Percentiles rank a stretch among this genome's conserved stretches.
phyloP scores from a whole-genome alignment of 2,888 invertebrate species.

The Ceramica pisi region DNA sequence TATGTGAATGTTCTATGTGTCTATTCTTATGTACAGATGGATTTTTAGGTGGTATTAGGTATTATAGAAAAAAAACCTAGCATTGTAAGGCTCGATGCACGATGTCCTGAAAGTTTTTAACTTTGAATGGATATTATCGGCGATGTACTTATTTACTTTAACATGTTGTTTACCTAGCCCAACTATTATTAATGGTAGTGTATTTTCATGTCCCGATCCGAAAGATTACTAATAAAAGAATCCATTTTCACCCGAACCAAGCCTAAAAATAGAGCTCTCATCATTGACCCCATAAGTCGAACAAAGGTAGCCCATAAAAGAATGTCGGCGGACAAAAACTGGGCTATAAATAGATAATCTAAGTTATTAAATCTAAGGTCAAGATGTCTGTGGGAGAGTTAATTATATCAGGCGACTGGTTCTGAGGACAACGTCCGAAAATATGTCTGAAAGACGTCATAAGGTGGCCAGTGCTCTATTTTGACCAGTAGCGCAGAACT shows the following conservation, averaged over 20 bases:
- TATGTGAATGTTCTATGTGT: slow-evolving; percentile 21
- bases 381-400: slow-evolving; percentile 74
- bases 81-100: neutral
- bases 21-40: slow-evolving; percentile 12
- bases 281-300: slow-evolving; percentile 23
- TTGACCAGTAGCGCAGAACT: neutral
- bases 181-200: neutral
- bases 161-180: neutral
- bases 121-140: too few species aligned
- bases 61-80: neutral
- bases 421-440: slow-evolving; percentile 72
- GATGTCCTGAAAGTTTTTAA: neutral
- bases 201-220: neutral
- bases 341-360: slow-evolving; percentile 56
- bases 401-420: slow-evolving; percentile 54
- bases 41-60: neutral
- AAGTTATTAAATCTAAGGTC: slow-evolving; percentile 63
- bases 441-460: slow-evolving; percentile 59
- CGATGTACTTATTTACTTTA: too few species aligned
- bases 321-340: slow-evolving; percentile 47
- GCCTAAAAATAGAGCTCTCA: slow-evolving; percentile 24
- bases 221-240: neutral
- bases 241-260: neutral
- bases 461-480: neutral
- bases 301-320: slow-evolving; percentile 41